Evolutionary conservation across 2,888 invertebrate species (phyloP).

Genomic region (Carpatolechia fugitivella): DNA sequence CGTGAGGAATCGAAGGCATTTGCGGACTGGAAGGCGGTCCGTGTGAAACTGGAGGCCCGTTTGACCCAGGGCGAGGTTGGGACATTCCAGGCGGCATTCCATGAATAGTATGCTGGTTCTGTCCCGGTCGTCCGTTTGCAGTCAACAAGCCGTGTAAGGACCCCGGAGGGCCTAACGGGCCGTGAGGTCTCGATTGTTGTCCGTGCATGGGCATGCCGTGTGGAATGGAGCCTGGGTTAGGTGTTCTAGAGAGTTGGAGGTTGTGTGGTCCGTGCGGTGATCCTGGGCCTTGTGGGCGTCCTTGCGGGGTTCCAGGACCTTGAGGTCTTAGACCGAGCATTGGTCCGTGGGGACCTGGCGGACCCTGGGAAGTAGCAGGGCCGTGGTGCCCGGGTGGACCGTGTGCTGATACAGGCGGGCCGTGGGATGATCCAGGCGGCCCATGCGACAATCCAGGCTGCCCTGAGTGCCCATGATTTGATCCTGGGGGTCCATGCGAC

Average conservation of each 20-base stretch:
- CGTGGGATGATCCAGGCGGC: too few relatives aligned
- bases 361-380: not conserved
- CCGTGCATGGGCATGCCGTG: too few relatives aligned
- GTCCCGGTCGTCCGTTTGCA: conserved; percentile 12
- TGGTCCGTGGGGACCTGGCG: conserved; percentile 1
- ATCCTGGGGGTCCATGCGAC: too few relatives aligned
- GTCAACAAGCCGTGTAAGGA: not conserved
- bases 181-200: not conserved
- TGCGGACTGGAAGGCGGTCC: not conserved
- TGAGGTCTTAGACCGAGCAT: not conserved
- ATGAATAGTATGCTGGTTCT: not conserved
- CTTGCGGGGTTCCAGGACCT: conserved; percentile 14
- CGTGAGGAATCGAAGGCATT: too few relatives aligned
- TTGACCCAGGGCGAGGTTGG: not conserved
- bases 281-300: conserved; percentile 18
- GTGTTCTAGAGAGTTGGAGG: conserved; percentile 15
- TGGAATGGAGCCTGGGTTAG: conserved; percentile 12
- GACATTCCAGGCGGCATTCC: not conserved
- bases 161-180: not conserved
- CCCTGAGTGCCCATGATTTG: too few relatives aligned
- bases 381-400: conserved; percentile 12
- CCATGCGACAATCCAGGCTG: too few relatives aligned
- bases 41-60: not conserved
- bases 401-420: not conserved
- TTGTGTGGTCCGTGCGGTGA: conserved; percentile 22